Conservation (phyloP, 2,888 invertebrate genomes). For the Megalurothrips usitatus region DNA sequence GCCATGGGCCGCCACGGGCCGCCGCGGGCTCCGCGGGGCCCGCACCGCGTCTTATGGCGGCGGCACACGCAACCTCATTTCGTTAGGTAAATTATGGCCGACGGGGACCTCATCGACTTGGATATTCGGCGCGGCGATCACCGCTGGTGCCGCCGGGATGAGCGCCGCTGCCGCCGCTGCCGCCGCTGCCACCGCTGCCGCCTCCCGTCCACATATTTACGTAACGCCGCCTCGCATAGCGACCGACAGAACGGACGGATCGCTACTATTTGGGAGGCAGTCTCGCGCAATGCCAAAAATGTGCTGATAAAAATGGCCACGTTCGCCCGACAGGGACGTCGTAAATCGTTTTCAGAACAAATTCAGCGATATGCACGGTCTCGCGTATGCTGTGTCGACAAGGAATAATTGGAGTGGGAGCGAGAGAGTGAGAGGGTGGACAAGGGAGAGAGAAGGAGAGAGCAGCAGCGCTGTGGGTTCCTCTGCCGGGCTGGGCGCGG, state of each 20-base stretch:
- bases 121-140: background rate
- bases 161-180: too few relatives aligned
- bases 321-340: too few relatives aligned
- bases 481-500: background rate
- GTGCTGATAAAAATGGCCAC: too few relatives aligned
- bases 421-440: background rate
- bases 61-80: conserved; percentile 11
- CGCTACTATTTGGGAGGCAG: too few relatives aligned
- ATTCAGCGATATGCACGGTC: background rate
- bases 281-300: too few relatives aligned
- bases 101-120: background rate
- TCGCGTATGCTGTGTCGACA: background rate
- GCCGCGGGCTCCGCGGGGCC: background rate
- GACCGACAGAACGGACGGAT: too few relatives aligned
- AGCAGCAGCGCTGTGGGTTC: background rate
- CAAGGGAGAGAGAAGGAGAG: background rate
- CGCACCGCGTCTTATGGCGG: background rate
- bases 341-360: background rate
- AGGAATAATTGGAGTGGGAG: background rate
- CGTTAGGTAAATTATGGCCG: conserved; percentile 6
- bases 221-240: too few relatives aligned
- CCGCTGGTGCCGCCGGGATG: too few relatives aligned
- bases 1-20: background rate
- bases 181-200: too few relatives aligned
- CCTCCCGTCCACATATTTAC: too few relatives aligned